Evolutionary conservation across 1,140 invertebrate genomes (phyloP), one percentile per base, ranked within the genome.

Genomic region (Drosophila setifemur): DNA sequence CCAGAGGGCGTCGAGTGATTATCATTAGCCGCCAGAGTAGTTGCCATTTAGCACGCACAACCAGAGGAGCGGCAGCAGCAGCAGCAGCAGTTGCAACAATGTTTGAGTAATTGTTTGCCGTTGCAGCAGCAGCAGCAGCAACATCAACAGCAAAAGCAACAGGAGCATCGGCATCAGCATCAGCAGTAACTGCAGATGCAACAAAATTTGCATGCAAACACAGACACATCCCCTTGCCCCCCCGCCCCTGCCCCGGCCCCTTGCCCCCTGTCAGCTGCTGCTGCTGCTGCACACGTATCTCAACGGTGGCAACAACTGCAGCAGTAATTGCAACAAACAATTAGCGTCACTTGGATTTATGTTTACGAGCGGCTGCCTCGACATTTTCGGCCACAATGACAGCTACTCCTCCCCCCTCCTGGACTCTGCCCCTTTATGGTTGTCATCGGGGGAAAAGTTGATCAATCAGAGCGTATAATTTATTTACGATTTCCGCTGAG

Each of bases 311-410:
- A 79, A 54, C 60, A 67, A 61, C 81, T 75, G 79, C 75, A 58
- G 81, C 71, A 86, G 79, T 85, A 85, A 85, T 85, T 85, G 79
- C 75, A 86, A 85, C 81, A 85, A 85, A 85, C 79, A 85, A 85
- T 85, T 85, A 85, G 79, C 79, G 79, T 85, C 79, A 86, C 71
- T 81, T 81, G 79, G 57, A 85, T 85, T 85, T 85, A 86, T 86
- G 81, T 75, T 86, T 75, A 86, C 71, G 60, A 79, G 74, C 67
- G 53, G 54, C 73, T 82, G 68, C 60, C 77, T 58, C 50, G 53
- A 57, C 77, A 73, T 64, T 76, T 58, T 73, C 54, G 31, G 49
- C 33, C 55, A 60, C 67, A 58, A 70, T 60, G 25, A 64, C 61
- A 64, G 58, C 31, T 31, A 8, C 21, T 16, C 4, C 7, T 11